Conservation (phyloP, 2,113 vertebrate species). For the Cariama cristata region DNA sequence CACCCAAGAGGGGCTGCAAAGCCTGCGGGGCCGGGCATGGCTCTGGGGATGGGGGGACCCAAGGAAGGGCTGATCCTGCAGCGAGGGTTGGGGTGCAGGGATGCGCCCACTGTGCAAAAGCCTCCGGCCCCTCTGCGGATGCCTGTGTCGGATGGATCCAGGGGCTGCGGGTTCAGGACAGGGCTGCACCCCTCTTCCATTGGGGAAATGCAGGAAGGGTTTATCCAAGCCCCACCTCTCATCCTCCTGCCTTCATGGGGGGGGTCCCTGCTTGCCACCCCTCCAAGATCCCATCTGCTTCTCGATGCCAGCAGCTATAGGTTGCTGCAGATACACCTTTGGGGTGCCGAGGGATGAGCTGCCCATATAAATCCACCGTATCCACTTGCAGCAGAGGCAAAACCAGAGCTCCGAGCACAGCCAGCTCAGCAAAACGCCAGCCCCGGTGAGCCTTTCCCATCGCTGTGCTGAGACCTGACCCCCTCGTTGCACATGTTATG, state of each 20-base stretch:
- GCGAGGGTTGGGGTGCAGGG: not conserved
- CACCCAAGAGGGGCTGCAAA: not conserved
- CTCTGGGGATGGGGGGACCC: not conserved
- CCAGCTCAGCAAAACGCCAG: not conserved
- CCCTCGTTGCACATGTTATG: not conserved
- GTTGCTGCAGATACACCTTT: rapidly evolving
- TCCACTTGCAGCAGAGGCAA: not conserved
- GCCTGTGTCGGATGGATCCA: rapidly evolving
- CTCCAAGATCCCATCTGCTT: rapidly evolving
- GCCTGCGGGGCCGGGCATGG: too few relatives aligned
- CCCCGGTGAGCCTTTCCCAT: not conserved
- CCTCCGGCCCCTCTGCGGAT: not conserved
- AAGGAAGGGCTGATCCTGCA: not conserved
- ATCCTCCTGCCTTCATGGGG: not conserved
- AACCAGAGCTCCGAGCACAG: not conserved
- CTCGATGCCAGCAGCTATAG: rapidly evolving
- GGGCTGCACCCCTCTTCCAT: not conserved
- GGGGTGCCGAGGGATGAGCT: not conserved
- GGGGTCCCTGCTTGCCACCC: not conserved
- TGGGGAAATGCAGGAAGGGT: not conserved
- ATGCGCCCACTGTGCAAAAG: rapidly evolving
- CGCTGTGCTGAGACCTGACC: not conserved
- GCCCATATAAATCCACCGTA: rapidly evolving
- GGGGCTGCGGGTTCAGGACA: not conserved
- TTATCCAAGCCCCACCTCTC: not conserved